Base-by-base conservation (phyloP, 1,140 invertebrate genomes). In the Planococcus citri region DNA sequence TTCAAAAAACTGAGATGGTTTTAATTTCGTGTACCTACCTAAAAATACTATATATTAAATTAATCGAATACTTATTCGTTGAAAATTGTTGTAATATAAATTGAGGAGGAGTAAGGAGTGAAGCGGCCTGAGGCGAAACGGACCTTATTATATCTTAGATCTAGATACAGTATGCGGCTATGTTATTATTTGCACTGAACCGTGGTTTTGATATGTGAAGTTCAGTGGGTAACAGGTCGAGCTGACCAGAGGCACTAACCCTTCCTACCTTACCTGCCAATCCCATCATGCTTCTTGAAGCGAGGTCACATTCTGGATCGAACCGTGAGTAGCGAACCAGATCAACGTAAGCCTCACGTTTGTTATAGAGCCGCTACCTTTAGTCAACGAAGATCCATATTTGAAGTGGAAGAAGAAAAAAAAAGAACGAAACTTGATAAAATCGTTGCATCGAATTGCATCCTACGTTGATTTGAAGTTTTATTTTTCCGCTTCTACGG, bases 291-390 rank as follows among this genome's bases (percentile, higher is more conserved):
- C 25, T 64, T 64, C 60, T 64, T 64, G 25, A 64, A 64, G 60
- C 60, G 60, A 64, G 60, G 60, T 64, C 60, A 25, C 60, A 64
- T 64, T 64, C 60, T 64, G 60, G 60, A 64, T 64, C 60, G 60
- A 64, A 64, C 60, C 60, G 60, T 64, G 60, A 64, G 60, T 64
- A 64, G 60, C 60, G 60, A 64, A 64, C 60, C 60, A 64, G 60
- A 64, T 64, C 60, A 64, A 25, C 60, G 60, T 14, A 12, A 27
- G 21, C 22, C 60, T 27, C 60, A 51, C 41, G 41, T 20, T 51
- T 51, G 41, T 20, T 14, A 14, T 51, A 51, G n/a, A n/a, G 41
- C 24, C 60, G 60, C 60, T 24, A 64, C 60, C 60, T 64, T 25
- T 25, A 27, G 25, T 25, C 60, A 12, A 64, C 60, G 22, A 51